Percentiles rank a stretch among this genome's conserved stretches.
These are phyloP conservation scores for Syrrhaptes paradoxus DNA, from an alignment of 2,113 vertebrate genomes.

Conservation along the genomic window DNA sequence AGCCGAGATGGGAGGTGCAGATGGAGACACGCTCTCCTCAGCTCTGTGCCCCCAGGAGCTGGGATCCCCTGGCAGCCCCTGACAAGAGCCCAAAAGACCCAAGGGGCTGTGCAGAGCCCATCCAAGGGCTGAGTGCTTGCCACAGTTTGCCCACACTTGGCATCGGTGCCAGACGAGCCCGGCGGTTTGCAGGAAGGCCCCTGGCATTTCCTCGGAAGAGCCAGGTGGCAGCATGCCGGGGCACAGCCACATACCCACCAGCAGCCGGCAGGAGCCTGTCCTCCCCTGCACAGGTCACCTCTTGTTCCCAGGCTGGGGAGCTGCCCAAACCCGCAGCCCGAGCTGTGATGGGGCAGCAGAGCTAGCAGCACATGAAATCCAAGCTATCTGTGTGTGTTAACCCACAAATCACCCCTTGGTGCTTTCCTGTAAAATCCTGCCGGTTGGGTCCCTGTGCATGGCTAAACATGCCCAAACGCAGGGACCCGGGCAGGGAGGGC, in stretches of 20 bases:
- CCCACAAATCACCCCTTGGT: neutral
- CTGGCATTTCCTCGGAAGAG: neutral
- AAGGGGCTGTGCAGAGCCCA: neutral
- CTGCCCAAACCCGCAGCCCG: neutral
- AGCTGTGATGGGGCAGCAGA: neutral
- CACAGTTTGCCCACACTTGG: neutral
- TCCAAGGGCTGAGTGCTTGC: neutral
- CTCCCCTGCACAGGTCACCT: neutral
- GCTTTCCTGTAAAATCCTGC: neutral
- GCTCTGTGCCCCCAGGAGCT: neutral
- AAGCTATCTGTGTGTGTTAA: neutral
- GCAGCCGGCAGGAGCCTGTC: neutral
- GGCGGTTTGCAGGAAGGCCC: neutral
- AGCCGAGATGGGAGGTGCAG: neutral
- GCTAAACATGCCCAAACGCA: neutral
- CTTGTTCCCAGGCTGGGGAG: neutral
- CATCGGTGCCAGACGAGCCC: neutral
- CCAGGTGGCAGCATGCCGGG: neutral
- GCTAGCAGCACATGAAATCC: neutral
- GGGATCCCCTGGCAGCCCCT: neutral
- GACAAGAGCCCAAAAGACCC: no score
- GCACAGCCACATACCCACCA: neutral
- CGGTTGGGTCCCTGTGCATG: fast-evolving
- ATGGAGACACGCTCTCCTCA: fast-evolving
- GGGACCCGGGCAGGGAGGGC: neutral